phyloP scores from a whole-genome alignment of 2,113 vertebrate genomes.

The Takifugu flavidus region DNA sequence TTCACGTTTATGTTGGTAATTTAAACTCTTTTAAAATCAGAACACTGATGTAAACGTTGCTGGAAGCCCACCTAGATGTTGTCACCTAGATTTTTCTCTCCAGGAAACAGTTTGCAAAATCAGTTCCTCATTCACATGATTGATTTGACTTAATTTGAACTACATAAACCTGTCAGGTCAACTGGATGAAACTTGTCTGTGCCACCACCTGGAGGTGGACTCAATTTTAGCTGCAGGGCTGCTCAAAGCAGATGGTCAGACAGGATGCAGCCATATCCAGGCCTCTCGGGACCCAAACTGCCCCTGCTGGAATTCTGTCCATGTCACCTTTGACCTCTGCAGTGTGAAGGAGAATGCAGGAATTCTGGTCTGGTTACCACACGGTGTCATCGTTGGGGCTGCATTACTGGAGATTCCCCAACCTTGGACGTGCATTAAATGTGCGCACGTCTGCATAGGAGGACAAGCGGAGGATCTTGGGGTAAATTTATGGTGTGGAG shows the following conservation, averaged over 20 bases:
- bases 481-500: conserved; percentile 19
- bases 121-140: no score
- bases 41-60: neutral
- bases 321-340: conserved; percentile 36
- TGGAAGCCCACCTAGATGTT: no score
- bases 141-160: no score
- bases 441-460: conserved; percentile 11
- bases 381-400: conserved; percentile 1
- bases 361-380: conserved; percentile 26
- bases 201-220: neutral
- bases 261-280: neutral
- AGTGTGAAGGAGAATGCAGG: conserved; percentile 34
- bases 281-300: conserved; percentile 50
- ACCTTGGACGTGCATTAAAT: conserved; percentile 18
- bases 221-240: conserved; percentile 10
- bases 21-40: no score
- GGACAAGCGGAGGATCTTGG: conserved; percentile 5
- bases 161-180: no score
- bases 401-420: conserved; percentile 17
- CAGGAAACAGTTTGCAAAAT: no score
- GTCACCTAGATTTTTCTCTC: no score
- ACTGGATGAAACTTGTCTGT: no score
- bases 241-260: conserved; percentile 53
- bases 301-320: conserved; percentile 53
- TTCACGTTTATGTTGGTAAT: neutral